Percentiles rank a stretch among this genome's conserved stretches.
Evolutionary conservation across 2,113 vertebrate species (phyloP).

Genomic region (Tragelaphus strepsiceros): DNA sequence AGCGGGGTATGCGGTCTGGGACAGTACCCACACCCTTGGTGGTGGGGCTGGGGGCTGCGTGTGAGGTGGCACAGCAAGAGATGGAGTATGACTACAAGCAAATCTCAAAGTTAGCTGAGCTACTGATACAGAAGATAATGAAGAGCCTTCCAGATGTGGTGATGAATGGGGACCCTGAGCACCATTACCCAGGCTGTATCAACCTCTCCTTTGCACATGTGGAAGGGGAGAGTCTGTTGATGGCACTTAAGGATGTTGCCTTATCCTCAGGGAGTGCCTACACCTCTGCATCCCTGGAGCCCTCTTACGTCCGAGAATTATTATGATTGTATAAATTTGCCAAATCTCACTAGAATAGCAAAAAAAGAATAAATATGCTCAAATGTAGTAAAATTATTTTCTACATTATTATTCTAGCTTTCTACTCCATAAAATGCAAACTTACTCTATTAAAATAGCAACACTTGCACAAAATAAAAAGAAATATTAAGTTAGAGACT

Average conservation of each 20-base stretch:
- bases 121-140: conserved; percentile 88
- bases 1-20: conserved; percentile 95
- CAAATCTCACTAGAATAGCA: not conserved
- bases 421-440: not conserved
- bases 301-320: not conserved
- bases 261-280: conserved; percentile 88
- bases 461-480: not conserved
- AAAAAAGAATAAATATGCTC: not conserved
- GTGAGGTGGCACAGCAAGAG: conserved; percentile 91
- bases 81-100: conserved; percentile 94
- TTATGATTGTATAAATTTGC: not conserved
- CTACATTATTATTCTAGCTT: not conserved
- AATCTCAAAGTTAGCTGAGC: conserved; percentile 86
- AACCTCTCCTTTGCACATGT: conserved; percentile 92
- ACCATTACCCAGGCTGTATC: conserved; percentile 91
- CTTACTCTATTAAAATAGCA: not conserved
- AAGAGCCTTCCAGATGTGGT: conserved; percentile 89
- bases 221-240: conserved; percentile 92
- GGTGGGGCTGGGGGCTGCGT: conserved; percentile 94
- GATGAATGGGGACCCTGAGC: conserved; percentile 92
- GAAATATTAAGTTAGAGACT: not conserved
- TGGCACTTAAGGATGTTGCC: conserved; percentile 93
- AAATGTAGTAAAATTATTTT: not conserved
- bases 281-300: no score
- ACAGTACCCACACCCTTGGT: conserved; percentile 95